Evolutionary conservation across 2,113 vertebrate species (phyloP).

Genomic region (Eira barbara): DNA sequence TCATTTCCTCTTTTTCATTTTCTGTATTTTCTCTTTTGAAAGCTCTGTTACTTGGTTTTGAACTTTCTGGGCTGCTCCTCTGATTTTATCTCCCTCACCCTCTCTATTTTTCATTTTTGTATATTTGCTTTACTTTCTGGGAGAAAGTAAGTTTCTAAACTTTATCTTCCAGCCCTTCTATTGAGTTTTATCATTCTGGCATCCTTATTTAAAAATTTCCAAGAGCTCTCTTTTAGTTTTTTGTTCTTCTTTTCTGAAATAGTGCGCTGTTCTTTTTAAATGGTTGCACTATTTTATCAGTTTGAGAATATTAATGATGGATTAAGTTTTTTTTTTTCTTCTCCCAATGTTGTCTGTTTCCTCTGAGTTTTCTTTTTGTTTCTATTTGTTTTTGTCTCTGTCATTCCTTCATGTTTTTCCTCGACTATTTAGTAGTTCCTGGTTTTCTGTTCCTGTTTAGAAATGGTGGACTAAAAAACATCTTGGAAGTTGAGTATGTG

Average conservation of each 20-base stretch:
- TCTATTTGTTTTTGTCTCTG: not conserved
- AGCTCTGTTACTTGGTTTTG: not conserved
- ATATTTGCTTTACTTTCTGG: constrained; percentile 20
- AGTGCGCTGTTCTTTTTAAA: not conserved
- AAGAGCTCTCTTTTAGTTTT: not conserved
- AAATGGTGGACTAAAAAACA: not conserved
- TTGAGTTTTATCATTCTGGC: not conserved
- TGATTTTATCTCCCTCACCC: not conserved
- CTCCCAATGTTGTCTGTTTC: not conserved
- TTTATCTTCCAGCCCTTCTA: not conserved
- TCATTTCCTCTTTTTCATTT: not conserved
- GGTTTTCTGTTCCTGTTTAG: not conserved
- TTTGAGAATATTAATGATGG: not conserved
- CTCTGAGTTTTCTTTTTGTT: not conserved
- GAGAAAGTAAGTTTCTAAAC: not conserved
- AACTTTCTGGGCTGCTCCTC: not conserved
- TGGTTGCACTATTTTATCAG: not conserved
- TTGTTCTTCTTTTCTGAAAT: not conserved
- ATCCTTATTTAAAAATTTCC: constrained; percentile 7
- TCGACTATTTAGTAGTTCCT: not conserved
- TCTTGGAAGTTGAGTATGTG: not conserved
- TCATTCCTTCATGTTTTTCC: not conserved
- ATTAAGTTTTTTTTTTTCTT: not conserved
- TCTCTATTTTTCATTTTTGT: not conserved
- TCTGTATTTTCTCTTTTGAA: constrained; percentile 4